Base-by-base conservation (phyloP, 2,113 vertebrate genomes). In the Neotoma lepida region DNA sequence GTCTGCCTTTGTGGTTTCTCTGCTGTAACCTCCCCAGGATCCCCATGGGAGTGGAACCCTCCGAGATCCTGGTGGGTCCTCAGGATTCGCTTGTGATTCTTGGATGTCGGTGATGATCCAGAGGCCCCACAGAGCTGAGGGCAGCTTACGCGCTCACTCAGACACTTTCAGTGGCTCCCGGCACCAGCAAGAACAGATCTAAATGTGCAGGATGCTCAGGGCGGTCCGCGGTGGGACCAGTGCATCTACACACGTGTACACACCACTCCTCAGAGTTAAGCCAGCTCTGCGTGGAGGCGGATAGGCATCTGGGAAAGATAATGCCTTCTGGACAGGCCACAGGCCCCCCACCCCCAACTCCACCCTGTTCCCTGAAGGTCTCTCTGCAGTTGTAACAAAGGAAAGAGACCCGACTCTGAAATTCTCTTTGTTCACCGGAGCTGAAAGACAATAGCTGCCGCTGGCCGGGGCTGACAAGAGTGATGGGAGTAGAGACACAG, bases 351-450 rank as follows among this genome's bases (percentile, higher is more conserved):
- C 80, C 88, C 51, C 22, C 22, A 13, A 7, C 15, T 58, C 44
- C 58, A 51, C 44, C 56, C 74, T 35, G 44, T 63, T 81, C 71
- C 70, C 56, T 13, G 35, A 94, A 95, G 77, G 73, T 49, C 71
- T 78, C 94, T 91, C 77, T 68, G 39, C 3, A 35, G 9, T 70
- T 89, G 68, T 85, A 56, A 95, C 84, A 86, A 94, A 96, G 82
- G 86, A 58, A 41, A 82, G 58, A 66, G 35, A 70, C 22, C 56
- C 7, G 41, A 56, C 71, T 76, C 51, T 84, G 77, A 94, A 86
- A 64, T 56, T 80, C 61, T 76, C 93, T 95, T 95, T 96, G 94
- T 96, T 96, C 49, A 9, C 4, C 0, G 6, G 8, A 66, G 88
- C 73, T 70, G 49, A 80, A n/a, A 46, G 90, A 71, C 64, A 93